phyloP scores from a whole-genome alignment of 1,140 invertebrate genomes.

The Pseudoatta argentina region DNA sequence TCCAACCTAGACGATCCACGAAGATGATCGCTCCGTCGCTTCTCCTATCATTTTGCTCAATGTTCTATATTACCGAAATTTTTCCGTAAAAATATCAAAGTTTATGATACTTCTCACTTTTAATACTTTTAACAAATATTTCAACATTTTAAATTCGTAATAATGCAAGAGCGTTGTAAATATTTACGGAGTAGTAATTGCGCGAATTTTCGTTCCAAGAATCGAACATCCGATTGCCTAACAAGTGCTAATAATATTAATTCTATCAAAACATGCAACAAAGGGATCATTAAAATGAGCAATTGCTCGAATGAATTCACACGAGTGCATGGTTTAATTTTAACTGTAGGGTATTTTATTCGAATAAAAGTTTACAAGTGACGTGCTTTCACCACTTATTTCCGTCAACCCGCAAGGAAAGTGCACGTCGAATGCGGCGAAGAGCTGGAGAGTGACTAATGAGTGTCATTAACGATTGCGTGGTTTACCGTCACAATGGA shows the following conservation, averaged over 20 bases:
- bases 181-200: not conserved
- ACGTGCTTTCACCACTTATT: conserved; percentile 80
- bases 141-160: not conserved
- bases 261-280: not conserved
- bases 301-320: not conserved
- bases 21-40: not conserved
- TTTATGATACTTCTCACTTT: not conserved
- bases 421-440: conserved; percentile 31
- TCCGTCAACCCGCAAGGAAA: conserved; percentile 75
- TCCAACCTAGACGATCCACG: not conserved
- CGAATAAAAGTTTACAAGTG: conserved; percentile 70
- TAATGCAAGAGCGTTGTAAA: not conserved
- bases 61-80: not conserved
- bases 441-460: conserved; percentile 56
- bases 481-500: conserved; percentile 72
- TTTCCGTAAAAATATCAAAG: not conserved
- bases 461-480: conserved; percentile 69
- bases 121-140: not conserved
- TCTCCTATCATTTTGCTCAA: not conserved
- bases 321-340: not conserved
- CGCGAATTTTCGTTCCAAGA: not conserved
- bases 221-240: not conserved
- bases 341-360: conserved; percentile 4
- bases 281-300: not conserved
- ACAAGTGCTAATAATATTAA: too few species aligned